Conservation (phyloP, 2,113 vertebrate species). For the Chloebia gouldiae region DNA sequence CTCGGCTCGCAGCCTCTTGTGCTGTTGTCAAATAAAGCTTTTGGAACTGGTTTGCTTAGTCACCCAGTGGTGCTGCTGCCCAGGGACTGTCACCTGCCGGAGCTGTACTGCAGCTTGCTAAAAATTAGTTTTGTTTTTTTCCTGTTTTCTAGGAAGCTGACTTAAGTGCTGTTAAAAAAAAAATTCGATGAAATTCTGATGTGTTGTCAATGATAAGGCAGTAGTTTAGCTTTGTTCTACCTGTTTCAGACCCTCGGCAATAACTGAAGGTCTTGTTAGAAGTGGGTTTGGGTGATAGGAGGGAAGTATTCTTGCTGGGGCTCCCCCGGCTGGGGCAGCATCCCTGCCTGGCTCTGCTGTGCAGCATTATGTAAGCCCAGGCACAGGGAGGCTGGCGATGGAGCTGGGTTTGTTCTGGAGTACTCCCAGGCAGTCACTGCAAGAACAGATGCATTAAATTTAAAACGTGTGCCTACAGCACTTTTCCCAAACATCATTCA, state of each 20-base stretch:
- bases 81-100: neutral
- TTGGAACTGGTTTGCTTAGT: constrained; percentile 12
- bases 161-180: neutral
- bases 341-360: neutral
- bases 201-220: neutral
- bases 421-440: neutral
- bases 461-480: neutral
- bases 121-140: neutral
- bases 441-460: neutral
- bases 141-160: rapidly evolving
- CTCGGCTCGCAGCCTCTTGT: neutral
- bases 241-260: rapidly evolving
- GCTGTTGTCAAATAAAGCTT: neutral
- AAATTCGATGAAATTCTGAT: neutral
- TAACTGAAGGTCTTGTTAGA: neutral
- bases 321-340: neutral
- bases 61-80: neutral
- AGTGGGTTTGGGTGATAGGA: neutral
- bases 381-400: neutral
- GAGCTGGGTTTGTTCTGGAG: neutral
- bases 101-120: neutral
- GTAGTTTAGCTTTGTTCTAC: neutral
- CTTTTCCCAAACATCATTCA: neutral
- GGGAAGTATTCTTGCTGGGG: neutral
- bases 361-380: constrained; percentile 39